phyloP scores from a whole-genome alignment of 2,113 vertebrate species.

The Notechis scutatus region DNA sequence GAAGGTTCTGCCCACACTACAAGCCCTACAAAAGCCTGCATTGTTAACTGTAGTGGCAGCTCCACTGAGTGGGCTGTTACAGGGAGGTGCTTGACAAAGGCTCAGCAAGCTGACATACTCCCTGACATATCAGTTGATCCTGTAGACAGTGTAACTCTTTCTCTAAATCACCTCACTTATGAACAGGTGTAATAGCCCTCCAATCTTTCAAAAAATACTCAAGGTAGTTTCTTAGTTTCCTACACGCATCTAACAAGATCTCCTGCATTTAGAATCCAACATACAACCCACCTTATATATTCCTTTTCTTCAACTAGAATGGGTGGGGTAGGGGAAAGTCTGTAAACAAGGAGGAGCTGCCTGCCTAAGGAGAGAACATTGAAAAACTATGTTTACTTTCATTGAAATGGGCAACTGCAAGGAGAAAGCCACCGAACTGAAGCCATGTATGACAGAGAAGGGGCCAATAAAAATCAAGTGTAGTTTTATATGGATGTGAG shows the following conservation, averaged over 20 bases:
- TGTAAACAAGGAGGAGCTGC: background rate
- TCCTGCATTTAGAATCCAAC: background rate
- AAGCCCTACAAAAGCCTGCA: background rate
- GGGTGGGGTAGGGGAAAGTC: background rate
- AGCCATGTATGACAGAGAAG: background rate
- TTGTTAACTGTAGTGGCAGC: background rate
- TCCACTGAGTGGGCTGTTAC: background rate
- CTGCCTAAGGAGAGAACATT: background rate
- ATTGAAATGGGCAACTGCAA: background rate
- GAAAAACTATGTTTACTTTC: background rate
- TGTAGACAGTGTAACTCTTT: background rate
- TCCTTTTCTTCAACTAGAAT: background rate
- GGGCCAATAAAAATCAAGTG: background rate
- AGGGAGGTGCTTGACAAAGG: background rate
- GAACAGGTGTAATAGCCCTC: background rate
- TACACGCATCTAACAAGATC: background rate
- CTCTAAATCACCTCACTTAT: background rate
- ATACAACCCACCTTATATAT: background rate
- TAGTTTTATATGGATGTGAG: background rate
- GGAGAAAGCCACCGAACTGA: background rate
- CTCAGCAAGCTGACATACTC: background rate
- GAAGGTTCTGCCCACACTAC: background rate
- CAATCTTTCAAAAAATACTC: background rate
- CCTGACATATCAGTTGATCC: background rate
- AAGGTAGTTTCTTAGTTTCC: background rate